Percentiles rank a stretch among this genome's conserved stretches.
Evolutionary conservation across 1,140 invertebrate species (phyloP).

Genomic region (Lepidurus apus): DNA sequence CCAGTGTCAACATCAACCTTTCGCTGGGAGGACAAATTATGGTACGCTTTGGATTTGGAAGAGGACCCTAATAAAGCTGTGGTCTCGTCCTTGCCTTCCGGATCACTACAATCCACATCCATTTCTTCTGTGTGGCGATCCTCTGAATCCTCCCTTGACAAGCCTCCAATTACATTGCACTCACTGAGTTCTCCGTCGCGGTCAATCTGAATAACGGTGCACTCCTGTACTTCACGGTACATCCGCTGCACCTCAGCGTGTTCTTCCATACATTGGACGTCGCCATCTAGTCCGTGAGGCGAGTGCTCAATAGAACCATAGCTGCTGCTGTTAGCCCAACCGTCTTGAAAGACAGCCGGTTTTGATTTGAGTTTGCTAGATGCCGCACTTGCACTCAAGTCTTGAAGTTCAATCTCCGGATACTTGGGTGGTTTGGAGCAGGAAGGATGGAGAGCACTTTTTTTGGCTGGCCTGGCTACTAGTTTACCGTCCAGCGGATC

Average conservation of each 20-base stretch:
- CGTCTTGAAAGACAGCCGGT: neutral
- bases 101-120: slow-evolving; percentile 9
- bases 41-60: neutral
- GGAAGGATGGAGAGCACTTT: neutral
- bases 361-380: neutral
- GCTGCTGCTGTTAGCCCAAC: neutral
- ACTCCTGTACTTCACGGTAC: neutral
- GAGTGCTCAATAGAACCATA: neutral
- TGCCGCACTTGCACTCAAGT: neutral
- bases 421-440: neutral
- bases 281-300: neutral
- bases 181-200: neutral
- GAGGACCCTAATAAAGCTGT: neutral
- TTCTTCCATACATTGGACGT: neutral
- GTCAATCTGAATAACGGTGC: neutral
- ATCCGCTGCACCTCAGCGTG: neutral
- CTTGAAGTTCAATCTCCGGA: neutral
- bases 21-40: neutral
- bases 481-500: neutral
- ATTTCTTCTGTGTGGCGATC: slow-evolving; percentile 6
- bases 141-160: neutral
- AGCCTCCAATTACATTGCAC: neutral
- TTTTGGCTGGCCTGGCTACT: neutral
- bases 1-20: neutral
- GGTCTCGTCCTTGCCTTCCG: slow-evolving; percentile 7